These are phyloP conservation scores for Hyposoter didymator DNA, from an alignment of 2,888 invertebrate species.

Conservation along the genomic window DNA sequence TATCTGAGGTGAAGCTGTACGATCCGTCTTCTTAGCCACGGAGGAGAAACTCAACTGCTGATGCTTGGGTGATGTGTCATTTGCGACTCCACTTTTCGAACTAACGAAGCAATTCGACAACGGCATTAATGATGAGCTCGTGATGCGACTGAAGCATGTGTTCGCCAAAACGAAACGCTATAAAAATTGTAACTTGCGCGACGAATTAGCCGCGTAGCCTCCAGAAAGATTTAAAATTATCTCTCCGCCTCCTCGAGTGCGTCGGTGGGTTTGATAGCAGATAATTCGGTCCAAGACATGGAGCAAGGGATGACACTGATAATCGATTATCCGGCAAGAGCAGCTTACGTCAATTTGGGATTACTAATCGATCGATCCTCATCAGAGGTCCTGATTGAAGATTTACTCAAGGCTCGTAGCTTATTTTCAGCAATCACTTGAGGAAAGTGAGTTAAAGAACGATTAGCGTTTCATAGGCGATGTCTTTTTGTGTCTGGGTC, in stretches of 20 bases:
- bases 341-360: conserved; percentile 41
- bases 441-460: conserved; percentile 55
- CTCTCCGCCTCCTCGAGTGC: not conserved
- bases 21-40: conserved; percentile 36
- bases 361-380: conserved; percentile 62
- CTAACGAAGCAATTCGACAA: conserved; percentile 20
- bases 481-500: conserved; percentile 35
- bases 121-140: conserved; percentile 40
- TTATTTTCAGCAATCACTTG: conserved; percentile 46
- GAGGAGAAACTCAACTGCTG: conserved; percentile 53
- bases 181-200: not conserved
- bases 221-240: conserved; percentile 41
- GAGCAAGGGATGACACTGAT: conserved; percentile 50
- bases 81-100: conserved; percentile 30
- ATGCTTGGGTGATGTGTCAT: conserved; percentile 44
- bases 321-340: conserved; percentile 56
- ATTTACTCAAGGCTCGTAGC: conserved; percentile 62
- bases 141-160: not conserved
- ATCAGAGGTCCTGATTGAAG: conserved; percentile 71
- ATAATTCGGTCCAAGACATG: conserved; percentile 38
- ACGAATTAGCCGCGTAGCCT: not conserved
- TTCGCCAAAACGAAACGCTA: not conserved
- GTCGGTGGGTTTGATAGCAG: conserved; percentile 19
- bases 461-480: conserved; percentile 68
- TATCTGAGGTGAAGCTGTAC: conserved; percentile 20